Conservation (phyloP, 2,797 vertebrate species). For the Myiothlypis coronata region DNA sequence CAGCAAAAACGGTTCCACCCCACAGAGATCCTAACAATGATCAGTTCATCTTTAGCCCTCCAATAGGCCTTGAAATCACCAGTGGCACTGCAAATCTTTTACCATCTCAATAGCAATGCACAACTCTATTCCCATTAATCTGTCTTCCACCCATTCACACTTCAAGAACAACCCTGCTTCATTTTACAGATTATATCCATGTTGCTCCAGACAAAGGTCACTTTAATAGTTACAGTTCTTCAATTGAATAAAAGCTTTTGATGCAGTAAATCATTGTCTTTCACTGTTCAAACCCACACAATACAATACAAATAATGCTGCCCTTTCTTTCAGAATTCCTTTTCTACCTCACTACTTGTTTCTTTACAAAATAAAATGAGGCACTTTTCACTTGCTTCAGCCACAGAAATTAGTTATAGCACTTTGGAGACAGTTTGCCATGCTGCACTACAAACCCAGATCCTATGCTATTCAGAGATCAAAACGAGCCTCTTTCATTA, state of each 20-base stretch:
- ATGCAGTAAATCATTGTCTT: conserved; percentile 59
- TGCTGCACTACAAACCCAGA: background rate
- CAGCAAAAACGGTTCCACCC: conserved; percentile 44
- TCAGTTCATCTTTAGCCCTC: conserved; percentile 65
- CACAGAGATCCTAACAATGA: conserved; percentile 65
- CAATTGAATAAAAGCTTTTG: conserved; percentile 59
- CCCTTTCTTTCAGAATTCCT: conserved; percentile 50
- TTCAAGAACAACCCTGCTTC: conserved; percentile 62
- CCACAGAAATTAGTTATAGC: conserved; percentile 31
- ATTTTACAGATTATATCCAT: conserved; percentile 70
- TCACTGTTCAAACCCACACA: conserved; percentile 44
- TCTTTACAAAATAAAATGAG: conserved; percentile 54
- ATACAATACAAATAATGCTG: conserved; percentile 63
- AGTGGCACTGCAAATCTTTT: conserved; percentile 63
- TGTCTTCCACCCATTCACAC: conserved; percentile 69
- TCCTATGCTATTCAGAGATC: background rate
- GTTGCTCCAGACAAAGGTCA: conserved; percentile 73
- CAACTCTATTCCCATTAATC: conserved; percentile 74
- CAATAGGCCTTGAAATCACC: conserved; percentile 51
- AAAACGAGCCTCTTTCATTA: background rate
- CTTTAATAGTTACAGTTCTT: conserved; percentile 66
- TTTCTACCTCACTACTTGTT: conserved; percentile 38
- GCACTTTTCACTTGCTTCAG: conserved; percentile 32
- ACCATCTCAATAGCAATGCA: conserved; percentile 70
- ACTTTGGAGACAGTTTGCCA: background rate